Conservation (phyloP, 2,797 vertebrate genomes). For the Pseudopleuronectes americanus region DNA sequence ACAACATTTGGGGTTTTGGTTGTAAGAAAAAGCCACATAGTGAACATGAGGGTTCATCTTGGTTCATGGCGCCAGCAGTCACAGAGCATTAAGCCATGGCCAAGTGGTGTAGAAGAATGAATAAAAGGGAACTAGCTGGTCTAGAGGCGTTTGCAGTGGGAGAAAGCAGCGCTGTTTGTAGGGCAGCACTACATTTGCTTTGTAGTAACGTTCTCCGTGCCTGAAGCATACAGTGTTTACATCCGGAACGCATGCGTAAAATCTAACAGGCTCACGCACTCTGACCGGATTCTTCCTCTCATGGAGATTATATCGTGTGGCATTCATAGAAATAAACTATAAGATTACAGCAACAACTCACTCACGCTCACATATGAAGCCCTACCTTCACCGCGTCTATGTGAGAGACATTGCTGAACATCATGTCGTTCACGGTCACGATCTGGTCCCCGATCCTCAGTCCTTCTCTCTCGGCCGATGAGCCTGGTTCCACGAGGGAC, state of each 20-base stretch:
- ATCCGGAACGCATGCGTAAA: neutral
- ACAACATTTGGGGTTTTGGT: too few relatives aligned
- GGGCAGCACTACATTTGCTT: neutral
- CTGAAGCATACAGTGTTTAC: neutral
- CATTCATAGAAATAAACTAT: too few relatives aligned
- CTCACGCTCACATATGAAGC: neutral
- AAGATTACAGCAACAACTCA: neutral
- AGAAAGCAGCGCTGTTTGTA: neutral
- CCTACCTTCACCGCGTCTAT: conserved; percentile 93
- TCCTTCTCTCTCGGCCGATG: conserved; percentile 92
- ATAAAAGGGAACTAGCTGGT: conserved; percentile 2
- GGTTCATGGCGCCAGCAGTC: conserved; percentile 20
- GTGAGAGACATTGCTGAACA: conserved; percentile 89
- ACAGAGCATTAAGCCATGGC: conserved; percentile 26
- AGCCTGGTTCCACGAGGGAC: conserved; percentile 93
- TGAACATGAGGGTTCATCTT: conserved; percentile 20
- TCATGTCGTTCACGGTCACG: conserved; percentile 89
- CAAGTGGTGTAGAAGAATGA: conserved; percentile 42
- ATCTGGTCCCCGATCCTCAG: conserved; percentile 95
- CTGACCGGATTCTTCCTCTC: neutral
- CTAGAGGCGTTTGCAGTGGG: neutral
- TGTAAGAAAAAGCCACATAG: too few relatives aligned
- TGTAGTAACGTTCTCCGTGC: neutral
- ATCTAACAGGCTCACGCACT: neutral
- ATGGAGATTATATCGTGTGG: too few relatives aligned